These are phyloP conservation scores for Nilaparvata lugens DNA, from an alignment of 1,140 invertebrate genomes.

Conservation along the genomic window DNA sequence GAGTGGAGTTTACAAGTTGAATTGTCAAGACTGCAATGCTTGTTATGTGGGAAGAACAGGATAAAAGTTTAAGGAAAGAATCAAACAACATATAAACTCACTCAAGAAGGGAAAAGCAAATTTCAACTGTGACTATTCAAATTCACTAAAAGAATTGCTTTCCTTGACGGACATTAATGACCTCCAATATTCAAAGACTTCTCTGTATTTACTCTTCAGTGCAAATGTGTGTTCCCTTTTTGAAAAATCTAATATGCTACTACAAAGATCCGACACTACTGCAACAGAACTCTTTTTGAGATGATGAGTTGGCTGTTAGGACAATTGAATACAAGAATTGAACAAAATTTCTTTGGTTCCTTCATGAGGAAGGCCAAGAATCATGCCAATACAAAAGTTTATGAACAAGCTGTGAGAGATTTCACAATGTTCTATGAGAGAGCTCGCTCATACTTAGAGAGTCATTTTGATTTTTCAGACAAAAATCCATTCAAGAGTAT, in stretches of 20 bases:
- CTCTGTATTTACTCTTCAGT: slow-evolving; percentile 7
- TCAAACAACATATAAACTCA: no score
- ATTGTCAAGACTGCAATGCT: no score
- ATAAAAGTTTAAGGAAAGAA: no score
- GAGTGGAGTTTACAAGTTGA: no score
- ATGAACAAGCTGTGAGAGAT: slow-evolving; percentile 2
- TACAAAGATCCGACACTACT: slow-evolving; percentile 8
- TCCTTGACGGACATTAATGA: slow-evolving; percentile 6
- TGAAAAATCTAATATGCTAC: background rate
- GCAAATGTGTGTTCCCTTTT: slow-evolving; percentile 11
- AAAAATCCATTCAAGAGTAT: slow-evolving; percentile 8
- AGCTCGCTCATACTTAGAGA: background rate
- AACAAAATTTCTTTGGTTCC: slow-evolving; percentile 7
- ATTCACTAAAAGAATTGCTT: slow-evolving; percentile 5
- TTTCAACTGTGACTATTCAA: background rate
- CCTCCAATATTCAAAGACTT: slow-evolving; percentile 8
- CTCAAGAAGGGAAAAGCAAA: no score
- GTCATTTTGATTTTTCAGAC: slow-evolving; percentile 10
- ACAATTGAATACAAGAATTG: slow-evolving; percentile 4
- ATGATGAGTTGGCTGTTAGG: background rate
- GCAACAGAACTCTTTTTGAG: slow-evolving; percentile 4
- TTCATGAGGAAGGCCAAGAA: slow-evolving; percentile 4
- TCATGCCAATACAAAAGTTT: slow-evolving; percentile 7
- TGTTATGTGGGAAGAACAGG: no score
- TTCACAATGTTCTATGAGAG: slow-evolving; percentile 11